phyloP scores from a whole-genome alignment of 1,140 invertebrate species.

The Propsilocerus akamusi region DNA sequence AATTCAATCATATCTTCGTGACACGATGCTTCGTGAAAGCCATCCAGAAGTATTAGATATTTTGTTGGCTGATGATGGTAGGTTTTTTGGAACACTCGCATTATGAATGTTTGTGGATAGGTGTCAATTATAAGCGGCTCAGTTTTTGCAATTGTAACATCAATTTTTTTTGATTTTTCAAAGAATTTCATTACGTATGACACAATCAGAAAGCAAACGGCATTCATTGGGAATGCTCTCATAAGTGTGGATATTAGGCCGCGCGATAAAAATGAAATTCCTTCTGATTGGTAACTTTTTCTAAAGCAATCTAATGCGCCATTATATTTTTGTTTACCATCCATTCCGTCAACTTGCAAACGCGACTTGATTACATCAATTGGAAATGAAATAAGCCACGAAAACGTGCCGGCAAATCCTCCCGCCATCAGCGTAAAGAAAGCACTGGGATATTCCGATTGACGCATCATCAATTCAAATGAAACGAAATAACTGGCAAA shows the following conservation, averaged over 20 bases:
- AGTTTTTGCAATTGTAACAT: not conserved
- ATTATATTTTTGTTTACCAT: conserved; percentile 31
- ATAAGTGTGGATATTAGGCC: conserved; percentile 59
- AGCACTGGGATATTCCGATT: conserved; percentile 22
- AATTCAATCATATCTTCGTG: not conserved
- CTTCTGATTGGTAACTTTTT: conserved; percentile 47
- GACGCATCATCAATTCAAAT: conserved; percentile 49
- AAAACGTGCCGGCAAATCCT: conserved; percentile 61
- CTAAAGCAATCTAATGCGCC: conserved; percentile 51
- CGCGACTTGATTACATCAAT: conserved; percentile 79
- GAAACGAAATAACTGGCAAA: conserved; percentile 35
- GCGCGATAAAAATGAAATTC: conserved; percentile 40
- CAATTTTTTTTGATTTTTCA: not conserved
- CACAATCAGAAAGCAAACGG: conserved; percentile 72
- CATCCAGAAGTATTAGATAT: not conserved
- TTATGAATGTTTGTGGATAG: not conserved
- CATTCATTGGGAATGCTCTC: conserved; percentile 83
- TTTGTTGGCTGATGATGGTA: not conserved
- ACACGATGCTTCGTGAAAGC: not conserved
- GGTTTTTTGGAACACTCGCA: not conserved
- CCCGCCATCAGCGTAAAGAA: conserved; percentile 51
- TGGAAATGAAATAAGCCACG: conserved; percentile 75
- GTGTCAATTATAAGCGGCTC: not conserved
- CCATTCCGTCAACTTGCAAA: conserved; percentile 54
- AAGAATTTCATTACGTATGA: conserved; percentile 39